These are phyloP conservation scores for Caenorhabditis panamensis DNA, from an alignment of 2,888 invertebrate genomes.

Conservation along the genomic window DNA sequence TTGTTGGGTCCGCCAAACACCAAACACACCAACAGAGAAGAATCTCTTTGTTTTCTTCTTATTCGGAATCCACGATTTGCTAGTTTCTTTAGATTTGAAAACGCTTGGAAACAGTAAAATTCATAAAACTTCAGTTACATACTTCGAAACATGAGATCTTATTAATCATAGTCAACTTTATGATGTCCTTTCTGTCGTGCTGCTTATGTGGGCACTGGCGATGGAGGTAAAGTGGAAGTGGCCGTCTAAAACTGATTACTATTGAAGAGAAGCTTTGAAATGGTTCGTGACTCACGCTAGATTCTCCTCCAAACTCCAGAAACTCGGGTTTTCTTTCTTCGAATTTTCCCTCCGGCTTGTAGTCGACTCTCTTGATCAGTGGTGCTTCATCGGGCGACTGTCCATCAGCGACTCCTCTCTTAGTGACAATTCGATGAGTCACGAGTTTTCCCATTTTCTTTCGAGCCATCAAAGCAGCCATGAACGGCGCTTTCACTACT, in stretches of 20 bases:
- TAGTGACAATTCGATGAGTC: not conserved
- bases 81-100: too few relatives aligned
- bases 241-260: not conserved
- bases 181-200: too few relatives aligned
- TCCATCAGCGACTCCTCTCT: not conserved
- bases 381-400: not conserved
- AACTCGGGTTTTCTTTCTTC: constrained; percentile 14
- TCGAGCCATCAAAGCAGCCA: not conserved
- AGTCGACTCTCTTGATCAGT: not conserved
- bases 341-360: not conserved
- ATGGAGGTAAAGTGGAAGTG: too few relatives aligned
- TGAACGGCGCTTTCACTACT: constrained; percentile 18
- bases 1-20: too few relatives aligned
- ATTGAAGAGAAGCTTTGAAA: not conserved
- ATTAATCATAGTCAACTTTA: too few relatives aligned
- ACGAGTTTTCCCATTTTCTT: constrained; percentile 18
- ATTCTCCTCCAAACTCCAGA: not conserved
- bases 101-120: too few relatives aligned
- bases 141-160: not conserved
- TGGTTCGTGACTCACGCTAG: too few relatives aligned
- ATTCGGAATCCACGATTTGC: too few relatives aligned
- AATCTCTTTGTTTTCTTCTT: constrained; percentile 40
- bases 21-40: constrained; percentile 22
- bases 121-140: too few relatives aligned
- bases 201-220: too few relatives aligned